Conservation (phyloP, 2,113 vertebrate genomes). For the Chionomys nivalis region DNA sequence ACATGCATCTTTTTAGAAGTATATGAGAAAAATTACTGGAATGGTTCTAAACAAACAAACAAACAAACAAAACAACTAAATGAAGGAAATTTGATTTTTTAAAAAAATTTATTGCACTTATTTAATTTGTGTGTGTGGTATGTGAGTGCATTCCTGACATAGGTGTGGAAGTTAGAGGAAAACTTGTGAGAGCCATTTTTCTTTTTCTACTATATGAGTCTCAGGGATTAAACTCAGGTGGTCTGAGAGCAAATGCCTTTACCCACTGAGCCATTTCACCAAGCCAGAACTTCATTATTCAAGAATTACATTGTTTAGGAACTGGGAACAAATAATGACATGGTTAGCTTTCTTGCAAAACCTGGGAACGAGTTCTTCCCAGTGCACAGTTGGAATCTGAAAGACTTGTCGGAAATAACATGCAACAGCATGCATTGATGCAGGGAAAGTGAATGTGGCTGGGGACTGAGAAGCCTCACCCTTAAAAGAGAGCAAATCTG, state of each 20-base stretch:
- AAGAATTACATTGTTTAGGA: slow-evolving; percentile 39
- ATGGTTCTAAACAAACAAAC: not conserved
- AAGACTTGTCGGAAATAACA: slow-evolving; percentile 35
- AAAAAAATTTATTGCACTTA: not conserved
- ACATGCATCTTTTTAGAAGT: slow-evolving; percentile 8
- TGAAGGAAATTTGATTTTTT: slow-evolving; percentile 36
- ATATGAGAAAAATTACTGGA: slow-evolving; percentile 54
- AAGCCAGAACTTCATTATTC: slow-evolving; percentile 39
- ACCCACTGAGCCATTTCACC: not conserved
- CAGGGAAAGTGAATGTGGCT: slow-evolving; percentile 44
- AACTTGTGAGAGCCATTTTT: not conserved
- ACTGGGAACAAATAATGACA: slow-evolving; percentile 31
- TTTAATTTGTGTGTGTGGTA: not conserved
- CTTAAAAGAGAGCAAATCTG: not conserved
- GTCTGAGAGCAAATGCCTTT: not conserved
- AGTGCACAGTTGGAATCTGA: not conserved
- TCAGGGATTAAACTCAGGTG: not conserved
- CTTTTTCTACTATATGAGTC: not conserved
- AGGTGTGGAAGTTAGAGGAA: not conserved
- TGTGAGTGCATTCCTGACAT: not conserved
- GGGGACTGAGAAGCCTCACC: slow-evolving; percentile 16
- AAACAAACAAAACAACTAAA: not conserved
- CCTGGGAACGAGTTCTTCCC: not conserved
- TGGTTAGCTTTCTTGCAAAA: not conserved
- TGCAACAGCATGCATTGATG: not conserved